phyloP scores from a whole-genome alignment of 2,113 vertebrate species.

The Saccopteryx bilineata region DNA sequence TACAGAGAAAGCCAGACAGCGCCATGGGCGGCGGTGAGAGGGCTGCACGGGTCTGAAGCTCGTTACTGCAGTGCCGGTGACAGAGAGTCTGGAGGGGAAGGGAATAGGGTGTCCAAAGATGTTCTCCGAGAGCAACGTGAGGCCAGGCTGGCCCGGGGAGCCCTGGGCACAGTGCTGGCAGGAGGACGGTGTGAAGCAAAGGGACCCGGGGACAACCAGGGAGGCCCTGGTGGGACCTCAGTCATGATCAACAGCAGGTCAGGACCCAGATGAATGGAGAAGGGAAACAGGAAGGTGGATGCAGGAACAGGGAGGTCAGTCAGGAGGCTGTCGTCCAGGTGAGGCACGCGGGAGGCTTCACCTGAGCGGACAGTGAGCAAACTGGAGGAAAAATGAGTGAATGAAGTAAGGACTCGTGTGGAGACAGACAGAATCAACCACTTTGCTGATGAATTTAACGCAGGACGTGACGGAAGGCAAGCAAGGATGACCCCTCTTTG shows the following conservation, averaged over 20 bases:
- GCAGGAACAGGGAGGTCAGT: fast-evolving
- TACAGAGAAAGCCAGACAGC: neutral
- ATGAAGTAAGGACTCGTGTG: neutral
- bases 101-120: neutral
- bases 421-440: neutral
- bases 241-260: neutral
- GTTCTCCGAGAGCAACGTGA: fast-evolving
- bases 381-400: neutral
- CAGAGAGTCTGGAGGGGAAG: neutral
- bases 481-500: no score
- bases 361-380: neutral
- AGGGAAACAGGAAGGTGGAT: neutral
- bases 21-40: neutral
- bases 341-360: neutral
- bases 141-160: no score
- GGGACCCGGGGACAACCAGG: no score
- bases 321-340: neutral
- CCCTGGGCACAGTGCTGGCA: neutral
- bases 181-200: neutral
- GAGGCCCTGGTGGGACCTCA: neutral
- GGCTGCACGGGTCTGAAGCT: neutral
- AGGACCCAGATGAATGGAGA: neutral
- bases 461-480: neutral
- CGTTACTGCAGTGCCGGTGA: neutral
- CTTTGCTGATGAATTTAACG: neutral